Conservation (phyloP, 2,797 vertebrate genomes). For the Orestias chungarensis region DNA sequence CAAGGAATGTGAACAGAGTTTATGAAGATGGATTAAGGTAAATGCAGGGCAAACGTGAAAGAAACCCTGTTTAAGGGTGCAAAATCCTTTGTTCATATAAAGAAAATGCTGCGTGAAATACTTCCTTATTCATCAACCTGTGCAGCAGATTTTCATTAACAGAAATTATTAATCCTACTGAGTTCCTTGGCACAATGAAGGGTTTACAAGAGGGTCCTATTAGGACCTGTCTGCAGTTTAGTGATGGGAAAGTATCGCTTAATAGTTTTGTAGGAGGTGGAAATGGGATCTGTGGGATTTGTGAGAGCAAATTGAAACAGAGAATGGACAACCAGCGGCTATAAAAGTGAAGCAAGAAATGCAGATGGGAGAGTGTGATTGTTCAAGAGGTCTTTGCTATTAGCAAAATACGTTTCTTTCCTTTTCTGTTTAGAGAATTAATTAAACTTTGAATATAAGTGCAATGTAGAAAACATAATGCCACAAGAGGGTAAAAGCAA, state of each 20-base stretch:
- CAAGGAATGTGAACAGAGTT: background rate
- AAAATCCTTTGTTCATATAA: background rate
- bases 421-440: background rate
- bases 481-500: background rate
- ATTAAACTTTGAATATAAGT: background rate
- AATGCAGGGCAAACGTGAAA: background rate
- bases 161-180: background rate
- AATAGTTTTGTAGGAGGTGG: background rate
- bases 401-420: background rate
- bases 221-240: background rate
- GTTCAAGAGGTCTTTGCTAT: background rate
- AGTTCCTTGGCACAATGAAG: background rate
- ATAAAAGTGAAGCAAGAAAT: background rate
- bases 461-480: background rate
- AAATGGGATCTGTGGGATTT: constrained; percentile 4
- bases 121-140: too few relatives aligned
- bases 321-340: background rate
- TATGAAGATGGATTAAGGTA: background rate
- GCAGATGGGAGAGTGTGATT: background rate
- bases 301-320: constrained; percentile 5
- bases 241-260: background rate
- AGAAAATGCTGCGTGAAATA: background rate
- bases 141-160: background rate
- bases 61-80: background rate
- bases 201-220: background rate